Conservation (phyloP, 2,113 vertebrate species). For the Stomatorhinus ivindoensis region DNA sequence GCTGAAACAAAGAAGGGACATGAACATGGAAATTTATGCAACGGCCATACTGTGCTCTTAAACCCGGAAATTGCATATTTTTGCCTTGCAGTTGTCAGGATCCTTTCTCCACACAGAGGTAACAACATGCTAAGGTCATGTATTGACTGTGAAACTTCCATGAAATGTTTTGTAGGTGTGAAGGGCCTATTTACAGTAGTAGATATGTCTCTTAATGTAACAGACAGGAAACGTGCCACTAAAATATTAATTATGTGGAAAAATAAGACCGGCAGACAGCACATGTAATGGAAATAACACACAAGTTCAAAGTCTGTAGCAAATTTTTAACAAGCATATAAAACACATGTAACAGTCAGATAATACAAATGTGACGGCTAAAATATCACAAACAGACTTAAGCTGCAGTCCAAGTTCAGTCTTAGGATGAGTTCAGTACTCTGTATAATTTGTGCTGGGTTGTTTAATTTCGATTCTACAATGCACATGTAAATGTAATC, state of each 20-base stretch:
- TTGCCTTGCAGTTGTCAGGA: background rate
- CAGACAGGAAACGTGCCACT: background rate
- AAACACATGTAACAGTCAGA: background rate
- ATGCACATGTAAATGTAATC: background rate
- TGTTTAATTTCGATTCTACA: background rate
- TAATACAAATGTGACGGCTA: background rate
- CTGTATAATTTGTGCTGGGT: background rate
- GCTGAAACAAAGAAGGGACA: background rate
- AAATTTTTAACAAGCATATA: background rate
- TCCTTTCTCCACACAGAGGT: background rate
- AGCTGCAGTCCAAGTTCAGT: background rate
- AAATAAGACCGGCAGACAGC: background rate
- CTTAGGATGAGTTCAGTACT: background rate
- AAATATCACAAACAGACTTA: background rate
- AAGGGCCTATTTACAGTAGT: background rate
- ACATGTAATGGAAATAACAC: background rate
- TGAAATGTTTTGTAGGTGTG: background rate
- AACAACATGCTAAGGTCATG: background rate
- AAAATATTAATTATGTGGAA: background rate
- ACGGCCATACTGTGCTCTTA: background rate
- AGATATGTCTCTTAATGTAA: background rate
- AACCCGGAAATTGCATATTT: background rate
- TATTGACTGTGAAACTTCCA: background rate
- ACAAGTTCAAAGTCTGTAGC: background rate
- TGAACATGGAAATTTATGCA: slow-evolving; percentile 8